phyloP scores from a whole-genome alignment of 2,888 invertebrate species.

The Lottia gigantea region DNA sequence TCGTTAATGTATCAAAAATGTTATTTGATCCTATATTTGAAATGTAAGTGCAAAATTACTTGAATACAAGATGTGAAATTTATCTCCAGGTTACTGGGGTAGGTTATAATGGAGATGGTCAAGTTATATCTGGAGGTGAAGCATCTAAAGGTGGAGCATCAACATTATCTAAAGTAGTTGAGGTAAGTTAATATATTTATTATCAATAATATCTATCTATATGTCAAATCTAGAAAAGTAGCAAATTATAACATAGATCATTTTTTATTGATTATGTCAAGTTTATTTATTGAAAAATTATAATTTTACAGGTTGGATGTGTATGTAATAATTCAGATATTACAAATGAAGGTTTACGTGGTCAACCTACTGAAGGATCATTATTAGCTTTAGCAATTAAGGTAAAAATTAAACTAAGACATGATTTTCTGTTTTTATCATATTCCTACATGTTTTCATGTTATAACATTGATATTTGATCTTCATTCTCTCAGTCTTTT shows the following conservation, averaged over 20 bases:
- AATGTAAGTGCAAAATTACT: too few relatives aligned
- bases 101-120: constrained; percentile 89
- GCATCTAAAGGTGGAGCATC: constrained; percentile 20
- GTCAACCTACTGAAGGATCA: constrained; percentile 97
- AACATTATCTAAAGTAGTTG: constrained; percentile 77
- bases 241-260: too few relatives aligned
- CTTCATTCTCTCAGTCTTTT: too few relatives aligned
- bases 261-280: too few relatives aligned
- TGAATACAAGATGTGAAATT: background rate
- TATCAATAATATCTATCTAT: too few relatives aligned
- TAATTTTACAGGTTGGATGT: constrained; percentile 75
- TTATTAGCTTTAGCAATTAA: constrained; percentile 92
- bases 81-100: constrained; percentile 79
- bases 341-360: constrained; percentile 84
- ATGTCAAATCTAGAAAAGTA: too few relatives aligned
- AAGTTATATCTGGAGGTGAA: constrained; percentile 73
- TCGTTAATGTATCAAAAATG: too few relatives aligned
- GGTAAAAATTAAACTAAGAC: constrained; percentile 60
- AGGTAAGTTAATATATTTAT: constrained; percentile 72
- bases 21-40: too few relatives aligned
- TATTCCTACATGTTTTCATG: too few relatives aligned
- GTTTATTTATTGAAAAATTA: background rate
- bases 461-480: too few relatives aligned
- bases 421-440: too few relatives aligned
- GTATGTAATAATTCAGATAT: constrained; percentile 96